Percentiles rank a stretch among this genome's conserved stretches.
Evolutionary conservation across 2,888 invertebrate genomes (phyloP).

Genomic region (Nephrotoma appendiculata): DNA sequence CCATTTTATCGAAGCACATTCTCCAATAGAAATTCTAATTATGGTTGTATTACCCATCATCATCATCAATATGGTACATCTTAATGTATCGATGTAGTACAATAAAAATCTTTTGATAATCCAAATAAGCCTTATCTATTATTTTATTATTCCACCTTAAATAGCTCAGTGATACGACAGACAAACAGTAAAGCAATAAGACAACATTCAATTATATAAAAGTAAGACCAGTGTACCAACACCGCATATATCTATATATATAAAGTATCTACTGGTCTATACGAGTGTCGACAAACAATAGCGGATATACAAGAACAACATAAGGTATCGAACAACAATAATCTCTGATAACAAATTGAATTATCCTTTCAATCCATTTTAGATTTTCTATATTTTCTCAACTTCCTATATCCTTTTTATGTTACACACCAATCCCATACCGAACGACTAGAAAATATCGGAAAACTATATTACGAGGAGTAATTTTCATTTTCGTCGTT

Average conservation of each 20-base stretch:
- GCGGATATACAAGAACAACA: neutral
- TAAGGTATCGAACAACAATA: neutral
- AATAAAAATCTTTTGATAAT: neutral
- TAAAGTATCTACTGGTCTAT: neutral
- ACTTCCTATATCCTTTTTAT: neutral
- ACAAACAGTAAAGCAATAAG: neutral
- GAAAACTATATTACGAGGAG: neutral
- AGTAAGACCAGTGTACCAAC: neutral
- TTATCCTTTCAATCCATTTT: neutral
- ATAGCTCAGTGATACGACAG: neutral
- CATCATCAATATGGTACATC: neutral
- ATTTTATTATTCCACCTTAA: neutral
- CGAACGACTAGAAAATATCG: neutral
- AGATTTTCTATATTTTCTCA: neutral
- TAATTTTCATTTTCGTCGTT: neutral
- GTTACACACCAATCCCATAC: too few species aligned
- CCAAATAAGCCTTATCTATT: neutral
- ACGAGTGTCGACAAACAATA: neutral
- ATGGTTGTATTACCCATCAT: neutral
- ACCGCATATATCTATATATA: neutral
- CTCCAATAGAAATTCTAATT: neutral
- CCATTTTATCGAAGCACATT: neutral
- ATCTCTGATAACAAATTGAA: neutral
- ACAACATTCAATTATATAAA: neutral
- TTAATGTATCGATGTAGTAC: neutral